A percentile compares a stretch with the other conserved stretches of the same genome.
phyloP scores from a whole-genome alignment of 2,113 vertebrate genomes.

The Lepus americanus region DNA sequence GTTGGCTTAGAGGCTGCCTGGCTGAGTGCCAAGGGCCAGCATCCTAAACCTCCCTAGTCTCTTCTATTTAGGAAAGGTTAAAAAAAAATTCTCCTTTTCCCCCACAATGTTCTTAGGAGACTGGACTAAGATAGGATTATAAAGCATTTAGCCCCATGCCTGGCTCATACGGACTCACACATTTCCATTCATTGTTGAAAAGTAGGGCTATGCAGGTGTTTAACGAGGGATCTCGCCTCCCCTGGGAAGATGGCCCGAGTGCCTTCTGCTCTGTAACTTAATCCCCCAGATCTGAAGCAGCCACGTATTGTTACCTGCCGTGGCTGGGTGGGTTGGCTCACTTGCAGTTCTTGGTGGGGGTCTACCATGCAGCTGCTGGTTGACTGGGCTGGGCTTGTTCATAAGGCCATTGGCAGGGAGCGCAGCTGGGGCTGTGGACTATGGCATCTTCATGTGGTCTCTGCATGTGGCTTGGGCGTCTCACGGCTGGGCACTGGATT shows the following conservation, averaged over 20 bases:
- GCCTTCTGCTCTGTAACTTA: background rate
- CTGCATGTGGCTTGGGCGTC: background rate
- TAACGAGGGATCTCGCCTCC: background rate
- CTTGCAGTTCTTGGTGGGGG: background rate
- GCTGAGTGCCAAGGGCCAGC: background rate
- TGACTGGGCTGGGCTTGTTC: background rate
- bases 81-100: background rate
- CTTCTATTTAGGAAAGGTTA: background rate
- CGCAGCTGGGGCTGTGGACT: background rate
- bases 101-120: background rate
- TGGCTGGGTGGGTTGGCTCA: background rate
- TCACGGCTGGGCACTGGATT: background rate
- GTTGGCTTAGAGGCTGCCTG: background rate
- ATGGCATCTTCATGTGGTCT: background rate
- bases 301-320: too few species aligned
- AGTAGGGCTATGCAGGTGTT: background rate
- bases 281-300: background rate
- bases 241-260: background rate
- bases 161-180: accelerated
- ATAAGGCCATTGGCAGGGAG: background rate
- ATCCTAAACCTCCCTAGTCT: background rate
- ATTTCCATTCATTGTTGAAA: background rate
- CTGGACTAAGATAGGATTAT: background rate
- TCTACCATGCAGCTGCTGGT: background rate
- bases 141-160: background rate